These are phyloP conservation scores for Oreochromis aureus DNA, from an alignment of 2,113 vertebrate genomes.

Conservation along the genomic window DNA sequence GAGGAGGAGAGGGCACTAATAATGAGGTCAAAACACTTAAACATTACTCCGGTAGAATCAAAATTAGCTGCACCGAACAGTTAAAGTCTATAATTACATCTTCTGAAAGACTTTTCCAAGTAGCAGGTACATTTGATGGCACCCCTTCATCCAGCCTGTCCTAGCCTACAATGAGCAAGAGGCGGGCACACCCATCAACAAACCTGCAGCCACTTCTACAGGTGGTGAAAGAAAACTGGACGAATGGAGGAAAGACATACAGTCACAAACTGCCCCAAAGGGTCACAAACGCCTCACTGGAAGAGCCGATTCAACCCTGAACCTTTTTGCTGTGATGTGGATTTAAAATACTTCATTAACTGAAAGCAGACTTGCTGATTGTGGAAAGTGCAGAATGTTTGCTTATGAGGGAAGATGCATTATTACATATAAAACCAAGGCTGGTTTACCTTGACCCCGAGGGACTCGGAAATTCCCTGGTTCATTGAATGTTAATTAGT, in stretches of 20 bases:
- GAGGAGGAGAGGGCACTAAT: background rate
- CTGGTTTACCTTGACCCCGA: background rate
- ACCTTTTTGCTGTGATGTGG: background rate
- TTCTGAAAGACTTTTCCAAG: background rate
- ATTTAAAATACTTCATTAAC: background rate
- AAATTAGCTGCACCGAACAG: background rate
- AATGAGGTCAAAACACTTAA: background rate
- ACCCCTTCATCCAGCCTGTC: background rate
- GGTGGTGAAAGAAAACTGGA: background rate
- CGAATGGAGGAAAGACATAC: background rate
- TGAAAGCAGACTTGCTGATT: background rate
- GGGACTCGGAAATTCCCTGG: background rate
- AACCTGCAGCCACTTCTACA: background rate
- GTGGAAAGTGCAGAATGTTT: background rate
- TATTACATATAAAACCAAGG: background rate
- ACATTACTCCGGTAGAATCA: background rate
- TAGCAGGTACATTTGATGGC: background rate
- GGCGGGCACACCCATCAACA: background rate
- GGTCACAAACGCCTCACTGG: background rate
- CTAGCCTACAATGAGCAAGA: background rate
- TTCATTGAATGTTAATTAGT: conserved; percentile 15
- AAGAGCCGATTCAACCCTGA: background rate
- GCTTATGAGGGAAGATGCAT: background rate
- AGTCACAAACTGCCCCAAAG: background rate
- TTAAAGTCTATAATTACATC: background rate